These are phyloP conservation scores for Spongilla lacustris DNA, from an alignment of 37 sponge, comb jelly and placozoan genomes.

Conservation along the genomic window DNA sequence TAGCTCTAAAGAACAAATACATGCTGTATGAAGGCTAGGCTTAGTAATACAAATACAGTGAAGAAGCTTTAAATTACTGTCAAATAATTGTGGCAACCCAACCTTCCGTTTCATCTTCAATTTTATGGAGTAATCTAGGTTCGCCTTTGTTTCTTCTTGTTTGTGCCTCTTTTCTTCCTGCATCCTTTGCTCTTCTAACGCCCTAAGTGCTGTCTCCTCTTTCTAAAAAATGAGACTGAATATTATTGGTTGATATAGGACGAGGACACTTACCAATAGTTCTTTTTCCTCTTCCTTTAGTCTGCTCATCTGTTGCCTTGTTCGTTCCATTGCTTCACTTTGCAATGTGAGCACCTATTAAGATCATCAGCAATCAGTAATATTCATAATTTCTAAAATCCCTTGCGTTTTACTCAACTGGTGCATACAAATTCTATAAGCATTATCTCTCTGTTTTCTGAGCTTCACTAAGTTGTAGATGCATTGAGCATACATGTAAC, in stretches of 20 bases:
- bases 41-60: no score
- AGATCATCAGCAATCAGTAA: neutral
- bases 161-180: slow-evolving; percentile 80
- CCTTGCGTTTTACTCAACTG: no score
- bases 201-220: slow-evolving; percentile 80
- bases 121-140: slow-evolving; percentile 85
- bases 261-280: slow-evolving; percentile 66
- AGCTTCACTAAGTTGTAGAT: no score
- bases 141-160: slow-evolving; percentile 79
- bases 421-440: no score
- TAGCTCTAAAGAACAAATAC: no score
- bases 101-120: slow-evolving; percentile 88
- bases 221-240: slow-evolving; percentile 8
- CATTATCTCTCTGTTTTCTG: no score
- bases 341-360: slow-evolving; percentile 77
- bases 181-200: slow-evolving; percentile 69
- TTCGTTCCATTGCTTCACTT: slow-evolving; percentile 79
- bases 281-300: slow-evolving; percentile 91
- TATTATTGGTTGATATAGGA: neutral
- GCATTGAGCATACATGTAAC: no score
- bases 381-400: no score
- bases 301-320: slow-evolving; percentile 64
- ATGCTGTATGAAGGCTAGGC: no score
- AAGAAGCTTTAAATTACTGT: no score
- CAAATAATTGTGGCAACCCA: neutral